Percentiles rank a stretch among this genome's conserved stretches.
These are phyloP conservation scores for Tapera naevia DNA, from an alignment of 2,797 vertebrate species.

Conservation along the genomic window DNA sequence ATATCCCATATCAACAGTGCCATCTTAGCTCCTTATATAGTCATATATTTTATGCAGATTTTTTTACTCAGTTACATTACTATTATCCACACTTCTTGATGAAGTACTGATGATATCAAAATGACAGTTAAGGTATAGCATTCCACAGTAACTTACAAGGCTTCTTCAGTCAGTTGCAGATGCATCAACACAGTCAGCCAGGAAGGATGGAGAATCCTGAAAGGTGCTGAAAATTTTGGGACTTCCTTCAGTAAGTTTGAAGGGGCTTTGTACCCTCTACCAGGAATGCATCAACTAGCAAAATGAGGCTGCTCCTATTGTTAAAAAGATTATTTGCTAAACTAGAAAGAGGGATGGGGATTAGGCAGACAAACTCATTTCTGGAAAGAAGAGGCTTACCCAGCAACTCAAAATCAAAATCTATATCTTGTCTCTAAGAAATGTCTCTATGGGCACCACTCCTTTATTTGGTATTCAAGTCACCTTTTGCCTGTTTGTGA, in stretches of 20 bases:
- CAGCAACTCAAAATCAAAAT: conserved; percentile 27
- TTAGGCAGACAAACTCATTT: conserved; percentile 2
- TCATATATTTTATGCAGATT: not conserved
- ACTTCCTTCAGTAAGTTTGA: not conserved
- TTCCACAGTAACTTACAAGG: not conserved
- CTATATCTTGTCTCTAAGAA: conserved; percentile 19
- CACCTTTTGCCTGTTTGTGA: conserved; percentile 23
- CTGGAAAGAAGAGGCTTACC: conserved; percentile 29
- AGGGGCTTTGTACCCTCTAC: not conserved
- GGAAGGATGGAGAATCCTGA: not conserved
- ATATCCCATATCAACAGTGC: not conserved
- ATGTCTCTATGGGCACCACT: conserved; percentile 18
- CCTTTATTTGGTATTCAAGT: conserved; percentile 32
- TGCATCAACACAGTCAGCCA: not conserved
- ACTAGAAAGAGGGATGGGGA: not conserved
- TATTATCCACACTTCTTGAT: not conserved
- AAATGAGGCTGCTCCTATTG: not conserved
- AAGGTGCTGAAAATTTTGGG: not conserved
- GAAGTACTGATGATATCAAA: not conserved
- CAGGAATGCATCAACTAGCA: not conserved
- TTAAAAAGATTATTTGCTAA: not conserved
- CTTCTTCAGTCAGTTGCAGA: not conserved
- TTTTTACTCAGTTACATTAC: not conserved
- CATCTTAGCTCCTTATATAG: not conserved
- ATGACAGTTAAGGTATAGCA: not conserved